Base-by-base conservation (phyloP, 2,888 invertebrate species). In the Coecobrya sp. region DNA sequence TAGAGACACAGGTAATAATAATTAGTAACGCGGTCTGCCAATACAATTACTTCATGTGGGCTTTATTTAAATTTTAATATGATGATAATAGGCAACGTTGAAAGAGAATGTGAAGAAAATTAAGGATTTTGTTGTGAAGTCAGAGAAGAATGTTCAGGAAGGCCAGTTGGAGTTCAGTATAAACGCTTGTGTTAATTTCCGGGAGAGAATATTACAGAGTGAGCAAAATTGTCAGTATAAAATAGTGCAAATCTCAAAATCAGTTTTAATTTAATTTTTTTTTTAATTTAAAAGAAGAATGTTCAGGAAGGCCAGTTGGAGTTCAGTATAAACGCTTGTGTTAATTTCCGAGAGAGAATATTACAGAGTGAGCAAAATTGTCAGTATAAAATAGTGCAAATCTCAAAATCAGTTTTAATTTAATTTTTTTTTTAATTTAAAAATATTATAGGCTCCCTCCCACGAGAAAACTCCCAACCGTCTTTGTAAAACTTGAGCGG, bases 311-410 rank as follows among this genome's bases (percentile, higher is more conserved):
- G n/a, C 8, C 22, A 84, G 3, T 22, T 22, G 36, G 84, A 84
- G 65, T 84, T 16, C n/a, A 65, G 65, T 13, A 19, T 65, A 5
- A 84, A 62, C 45, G 25, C 65, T 3, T 84, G 84, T 42, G 27
- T 65, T 0, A 0, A 19, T 10, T 84, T 84, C 16, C 25, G 84
- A 1, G 65, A 59, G 16, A 30, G 62, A 19, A 13, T 84, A 7
- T 2, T 84, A 19, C 59, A 42, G 22, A 22, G 65, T 84, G 42
- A 30, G 27, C 7, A n/a, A n/a, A n/a, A n/a, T n/a, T n/a, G n/a
- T n/a, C n/a, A n/a, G n/a, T 68, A 11, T 22, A 52, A 11, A 49
- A 49, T 49, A 7, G 7, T 36, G 36, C 3, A 36, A 36, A 36
- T 2, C 36, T 7, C n/a, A n/a, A n/a, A n/a, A n/a, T n/a, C n/a